Evolutionary conservation across 2,888 invertebrate species (phyloP).

Genomic region (Macrophya annulata): DNA sequence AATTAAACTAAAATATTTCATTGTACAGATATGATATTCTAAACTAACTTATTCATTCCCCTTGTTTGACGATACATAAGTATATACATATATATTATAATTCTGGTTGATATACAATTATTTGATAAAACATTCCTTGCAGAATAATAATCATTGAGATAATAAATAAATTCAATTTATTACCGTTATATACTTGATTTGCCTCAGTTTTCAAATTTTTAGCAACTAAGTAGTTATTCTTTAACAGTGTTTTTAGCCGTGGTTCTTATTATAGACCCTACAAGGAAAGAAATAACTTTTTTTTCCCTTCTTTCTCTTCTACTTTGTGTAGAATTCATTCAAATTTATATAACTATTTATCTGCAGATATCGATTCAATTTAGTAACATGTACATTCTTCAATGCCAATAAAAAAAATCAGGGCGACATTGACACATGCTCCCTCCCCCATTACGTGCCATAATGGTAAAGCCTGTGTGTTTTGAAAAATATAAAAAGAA

Average conservation of each 20-base stretch:
- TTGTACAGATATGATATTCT: background rate
- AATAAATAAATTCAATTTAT: background rate
- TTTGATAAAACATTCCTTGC: constrained; percentile 29
- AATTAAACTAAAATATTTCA: background rate
- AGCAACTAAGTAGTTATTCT: constrained; percentile 1
- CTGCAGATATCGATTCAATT: constrained; percentile 47
- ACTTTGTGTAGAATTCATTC: background rate
- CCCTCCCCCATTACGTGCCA: constrained; percentile 41
- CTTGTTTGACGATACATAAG: constrained; percentile 7
- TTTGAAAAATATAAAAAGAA: background rate
- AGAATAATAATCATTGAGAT: background rate
- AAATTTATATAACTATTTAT: background rate
- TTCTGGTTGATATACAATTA: constrained; percentile 10
- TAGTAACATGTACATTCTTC: constrained; percentile 34
- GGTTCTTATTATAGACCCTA: background rate
- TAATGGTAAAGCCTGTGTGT: constrained; percentile 1
- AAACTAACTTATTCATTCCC: constrained; percentile 34
- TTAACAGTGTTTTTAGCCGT: background rate
- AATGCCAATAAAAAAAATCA: constrained; percentile 49
- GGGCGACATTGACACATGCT: constrained; percentile 43
- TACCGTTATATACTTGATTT: background rate
- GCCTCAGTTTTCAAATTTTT: background rate
- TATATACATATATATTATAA: background rate
- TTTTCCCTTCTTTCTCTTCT: background rate
- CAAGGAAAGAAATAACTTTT: too few species aligned